phyloP scores from a whole-genome alignment of 2,888 invertebrate species.

The Fragum whitleyi region DNA sequence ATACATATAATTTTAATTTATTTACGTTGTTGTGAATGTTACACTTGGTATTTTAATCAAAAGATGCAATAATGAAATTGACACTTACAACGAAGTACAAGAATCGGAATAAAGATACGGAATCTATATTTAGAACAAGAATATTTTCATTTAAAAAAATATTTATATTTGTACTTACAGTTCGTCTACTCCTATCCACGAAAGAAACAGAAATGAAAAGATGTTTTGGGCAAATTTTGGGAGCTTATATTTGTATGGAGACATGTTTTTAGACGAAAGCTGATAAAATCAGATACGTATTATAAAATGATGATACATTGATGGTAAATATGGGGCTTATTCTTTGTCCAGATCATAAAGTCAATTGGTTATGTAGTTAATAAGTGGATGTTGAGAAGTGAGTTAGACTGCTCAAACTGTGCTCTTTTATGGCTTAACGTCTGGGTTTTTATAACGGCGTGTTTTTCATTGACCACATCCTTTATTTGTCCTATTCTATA shows the following conservation, averaged over 20 bases:
- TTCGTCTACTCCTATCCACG: neutral
- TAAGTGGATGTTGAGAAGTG: constrained; percentile 1
- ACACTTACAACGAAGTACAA: no score
- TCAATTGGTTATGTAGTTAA: constrained; percentile 19
- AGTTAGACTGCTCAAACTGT: constrained; percentile 18
- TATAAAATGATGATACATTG: constrained; percentile 21
- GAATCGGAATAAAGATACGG: neutral
- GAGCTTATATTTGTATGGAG: neutral
- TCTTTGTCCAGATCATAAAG: constrained; percentile 20
- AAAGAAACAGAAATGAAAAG: neutral
- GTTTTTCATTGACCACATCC: neutral
- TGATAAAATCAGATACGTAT: constrained; percentile 28
- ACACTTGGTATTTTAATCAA: no score
- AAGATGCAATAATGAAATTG: no score
- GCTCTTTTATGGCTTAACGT: constrained; percentile 16
- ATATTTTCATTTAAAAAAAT: neutral
- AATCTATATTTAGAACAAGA: no score
- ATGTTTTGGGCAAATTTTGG: no score
- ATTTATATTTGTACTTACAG: neutral
- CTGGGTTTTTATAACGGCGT: constrained; percentile 14
- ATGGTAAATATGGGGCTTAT: neutral
- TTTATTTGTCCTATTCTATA: no score
- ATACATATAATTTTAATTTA: no score
- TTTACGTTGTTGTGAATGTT: no score
- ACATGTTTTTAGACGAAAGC: constrained; percentile 23